Evolutionary conservation across 2,888 invertebrate species (phyloP).

Genomic region (Nymphalis urticae): DNA sequence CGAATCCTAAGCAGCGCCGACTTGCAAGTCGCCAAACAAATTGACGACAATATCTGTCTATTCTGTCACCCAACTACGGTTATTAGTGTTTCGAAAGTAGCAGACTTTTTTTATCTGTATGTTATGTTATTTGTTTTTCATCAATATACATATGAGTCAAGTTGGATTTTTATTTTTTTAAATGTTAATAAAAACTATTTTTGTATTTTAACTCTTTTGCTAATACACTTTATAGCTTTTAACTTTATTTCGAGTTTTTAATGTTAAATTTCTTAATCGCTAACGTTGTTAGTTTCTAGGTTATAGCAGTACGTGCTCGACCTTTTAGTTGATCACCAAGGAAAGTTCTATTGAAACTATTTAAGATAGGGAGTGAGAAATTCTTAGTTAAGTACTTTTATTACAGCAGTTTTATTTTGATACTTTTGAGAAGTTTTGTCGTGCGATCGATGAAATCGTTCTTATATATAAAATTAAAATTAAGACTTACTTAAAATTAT

Average conservation of each 20-base stretch:
- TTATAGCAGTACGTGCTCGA: constrained; percentile 3
- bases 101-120: not conserved
- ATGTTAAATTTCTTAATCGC: constrained; percentile 9
- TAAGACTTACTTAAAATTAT: too few relatives aligned
- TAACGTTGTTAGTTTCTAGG: constrained; percentile 40
- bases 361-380: not conserved
- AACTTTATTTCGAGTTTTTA: constrained; percentile 2
- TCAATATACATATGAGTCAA: too few relatives aligned
- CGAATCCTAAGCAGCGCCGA: constrained; percentile 70
- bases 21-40: constrained; percentile 68
- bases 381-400: not conserved
- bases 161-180: too few relatives aligned
- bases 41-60: constrained; percentile 76
- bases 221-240: not conserved
- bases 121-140: too few relatives aligned
- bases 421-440: not conserved
- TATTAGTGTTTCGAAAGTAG: constrained; percentile 52
- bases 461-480: too few relatives aligned
- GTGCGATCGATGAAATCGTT: too few relatives aligned
- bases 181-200: not conserved
- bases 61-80: constrained; percentile 62
- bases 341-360: constrained; percentile 27
- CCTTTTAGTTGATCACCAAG: constrained; percentile 8
- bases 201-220: not conserved
- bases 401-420: not conserved